phyloP scores from a whole-genome alignment of 1,140 invertebrate genomes.

The Steinernema khuongi region DNA sequence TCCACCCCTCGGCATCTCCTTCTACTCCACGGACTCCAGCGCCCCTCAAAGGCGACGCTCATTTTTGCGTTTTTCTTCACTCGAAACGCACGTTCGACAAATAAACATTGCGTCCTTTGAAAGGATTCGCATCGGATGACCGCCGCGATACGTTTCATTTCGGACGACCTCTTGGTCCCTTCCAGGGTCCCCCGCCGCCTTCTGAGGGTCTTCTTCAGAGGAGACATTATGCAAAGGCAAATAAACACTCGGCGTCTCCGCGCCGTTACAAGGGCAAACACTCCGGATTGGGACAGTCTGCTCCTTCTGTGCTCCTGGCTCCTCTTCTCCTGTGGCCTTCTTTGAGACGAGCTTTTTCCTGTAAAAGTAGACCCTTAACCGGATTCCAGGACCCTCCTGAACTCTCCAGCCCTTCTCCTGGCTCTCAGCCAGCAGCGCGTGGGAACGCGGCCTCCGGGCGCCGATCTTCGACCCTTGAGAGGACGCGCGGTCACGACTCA shows the following conservation, averaged over 20 bases:
- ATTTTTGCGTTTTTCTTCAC: background rate
- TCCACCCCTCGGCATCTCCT: no score
- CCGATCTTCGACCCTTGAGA: background rate
- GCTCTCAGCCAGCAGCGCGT: background rate
- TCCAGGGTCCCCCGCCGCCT: no score
- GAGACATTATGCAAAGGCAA: slow-evolving; percentile 10
- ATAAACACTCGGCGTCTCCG: background rate
- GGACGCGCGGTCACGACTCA: background rate
- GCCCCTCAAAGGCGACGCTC: no score
- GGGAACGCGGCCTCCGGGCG: background rate
- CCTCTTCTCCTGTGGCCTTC: no score
- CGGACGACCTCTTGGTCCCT: background rate
- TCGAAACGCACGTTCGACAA: background rate
- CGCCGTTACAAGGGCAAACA: background rate
- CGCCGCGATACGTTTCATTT: slow-evolving; percentile 11
- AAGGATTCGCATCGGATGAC: background rate
- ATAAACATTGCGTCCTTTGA: slow-evolving; percentile 3
- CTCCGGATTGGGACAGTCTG: background rate
- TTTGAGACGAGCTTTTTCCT: no score
- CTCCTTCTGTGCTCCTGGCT: no score
- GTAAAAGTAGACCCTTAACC: no score
- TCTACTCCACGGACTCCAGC: no score
- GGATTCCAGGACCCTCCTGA: no score
- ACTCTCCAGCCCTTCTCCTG: no score
- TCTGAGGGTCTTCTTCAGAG: background rate